phyloP scores from a whole-genome alignment of 2,797 vertebrate genomes.

The Pelobates cultripes region DNA sequence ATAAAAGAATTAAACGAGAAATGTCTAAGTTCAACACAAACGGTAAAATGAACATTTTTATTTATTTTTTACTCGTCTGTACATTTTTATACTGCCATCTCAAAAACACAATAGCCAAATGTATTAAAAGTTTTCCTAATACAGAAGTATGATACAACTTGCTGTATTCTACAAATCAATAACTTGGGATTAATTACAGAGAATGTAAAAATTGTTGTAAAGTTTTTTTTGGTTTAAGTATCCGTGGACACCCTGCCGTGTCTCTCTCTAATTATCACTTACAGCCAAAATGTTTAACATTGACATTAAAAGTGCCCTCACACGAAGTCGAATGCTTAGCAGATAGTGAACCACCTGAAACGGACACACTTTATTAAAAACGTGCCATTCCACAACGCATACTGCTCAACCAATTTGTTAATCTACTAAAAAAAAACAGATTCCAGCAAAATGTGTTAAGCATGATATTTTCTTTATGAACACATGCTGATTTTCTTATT shows the following conservation, averaged over 20 bases:
- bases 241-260: not conserved
- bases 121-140: too few species aligned
- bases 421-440: conserved; percentile 1
- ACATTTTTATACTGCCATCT: too few species aligned
- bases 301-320: not conserved
- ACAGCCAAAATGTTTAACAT: not conserved
- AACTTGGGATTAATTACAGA: not conserved
- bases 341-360: not conserved
- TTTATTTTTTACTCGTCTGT: too few species aligned
- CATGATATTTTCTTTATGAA: conserved; percentile 54
- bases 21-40: too few species aligned
- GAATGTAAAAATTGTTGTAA: not conserved
- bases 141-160: too few species aligned
- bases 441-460: conserved; percentile 42
- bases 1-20: too few species aligned
- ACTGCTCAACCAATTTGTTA: conserved; percentile 29
- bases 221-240: not conserved
- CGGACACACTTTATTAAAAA: conserved; percentile 27
- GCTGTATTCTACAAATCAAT: not conserved
- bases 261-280: not conserved
- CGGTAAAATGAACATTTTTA: too few species aligned
- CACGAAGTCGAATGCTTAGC: not conserved
- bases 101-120: too few species aligned
- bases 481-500: conserved; percentile 23
- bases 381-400: conserved; percentile 4